Evolutionary conservation across 2,888 invertebrate genomes (phyloP).

Genomic region (Polyommatus icarus): DNA sequence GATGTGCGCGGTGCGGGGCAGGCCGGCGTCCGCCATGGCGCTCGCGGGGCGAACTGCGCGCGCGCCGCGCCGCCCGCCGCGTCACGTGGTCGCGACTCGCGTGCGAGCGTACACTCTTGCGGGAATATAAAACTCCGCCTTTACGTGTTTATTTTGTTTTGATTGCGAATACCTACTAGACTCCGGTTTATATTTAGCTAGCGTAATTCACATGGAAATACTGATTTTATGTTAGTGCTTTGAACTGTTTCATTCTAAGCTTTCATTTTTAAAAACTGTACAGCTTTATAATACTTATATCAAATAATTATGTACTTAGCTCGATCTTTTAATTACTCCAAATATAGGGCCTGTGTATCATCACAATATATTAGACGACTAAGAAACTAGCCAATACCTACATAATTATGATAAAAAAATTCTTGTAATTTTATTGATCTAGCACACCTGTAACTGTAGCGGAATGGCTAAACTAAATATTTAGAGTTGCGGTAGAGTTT

Average conservation of each 20-base stretch:
- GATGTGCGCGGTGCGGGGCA: constrained; percentile 86
- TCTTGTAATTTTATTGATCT: too few species aligned
- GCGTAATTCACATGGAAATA: constrained; percentile 1
- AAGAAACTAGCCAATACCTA: too few species aligned
- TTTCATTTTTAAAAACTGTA: too few species aligned
- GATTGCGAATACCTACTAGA: constrained; percentile 57
- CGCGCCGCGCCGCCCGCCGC: constrained; percentile 54
- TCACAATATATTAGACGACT: background rate
- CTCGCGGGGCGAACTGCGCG: constrained; percentile 76
- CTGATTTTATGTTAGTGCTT: background rate
- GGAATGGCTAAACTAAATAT: too few species aligned
- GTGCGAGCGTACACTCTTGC: constrained; percentile 59
- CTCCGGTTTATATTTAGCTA: constrained; percentile 35
- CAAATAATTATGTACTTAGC: too few species aligned
- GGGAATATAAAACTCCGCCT: constrained; percentile 63
- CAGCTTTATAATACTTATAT: too few species aligned
- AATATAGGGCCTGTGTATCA: too few species aligned
- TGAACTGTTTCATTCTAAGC: background rate
- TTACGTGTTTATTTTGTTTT: constrained; percentile 65
- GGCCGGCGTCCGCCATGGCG: constrained; percentile 83
- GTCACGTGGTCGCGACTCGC: constrained; percentile 47
- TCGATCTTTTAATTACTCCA: too few species aligned
- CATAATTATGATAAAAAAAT: too few species aligned
- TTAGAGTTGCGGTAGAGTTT: too few species aligned
- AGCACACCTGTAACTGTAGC: too few species aligned